Evolutionary conservation across 2,888 invertebrate genomes (phyloP), one percentile per base, ranked within the genome.

Genomic region (Amitus sp.): DNA sequence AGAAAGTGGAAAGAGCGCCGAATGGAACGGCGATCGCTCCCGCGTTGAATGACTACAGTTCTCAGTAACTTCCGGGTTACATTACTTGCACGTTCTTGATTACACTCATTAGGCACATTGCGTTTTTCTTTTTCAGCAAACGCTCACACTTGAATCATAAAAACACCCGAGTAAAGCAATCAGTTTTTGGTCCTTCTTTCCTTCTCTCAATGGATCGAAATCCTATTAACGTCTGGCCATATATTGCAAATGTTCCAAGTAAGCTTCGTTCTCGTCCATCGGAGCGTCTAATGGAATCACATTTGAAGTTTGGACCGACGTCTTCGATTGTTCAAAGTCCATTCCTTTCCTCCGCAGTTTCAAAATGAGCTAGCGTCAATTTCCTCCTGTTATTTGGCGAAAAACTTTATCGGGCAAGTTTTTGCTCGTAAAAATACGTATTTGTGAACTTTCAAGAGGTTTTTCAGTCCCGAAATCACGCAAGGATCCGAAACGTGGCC

Each of bases 1-100:
- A 75, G 75, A 75, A 75, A 75, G 75, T 75, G 74, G 73, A 74
- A 74, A 75, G 71, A 71, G 68, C 70, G 69, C 67, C 71, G 69
- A 72, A 76, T 62, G 75, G 74, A 76, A 76, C 74, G 69, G 47
- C 67, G 60, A 67, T 69, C 68, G 68, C 56, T 54, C 50, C 45
- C 53, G 55, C 58, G 54, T 54, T 59, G 63, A 65, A 66, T 66
- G 65, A 64, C 59, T 62, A 58, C 62, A 64, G 49, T 61, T 51
- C 49, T n/a, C n/a, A n/a, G 40, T 42, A 62, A 69, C 73, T 73
- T 74, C 74, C 73, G 73, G 73, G 74, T 30, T 40, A 40, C 40
- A 20, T 40, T 40, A 40, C 40, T 19, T 6, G 18, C 40, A 40
- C 40, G 40, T 19, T 9, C 19, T 18, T 40, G 40, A 40, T 40